A percentile compares a stretch with the other conserved stretches of the same genome.
Conservation (phyloP, 2,113 vertebrate genomes). For the Marmota flaviventris region DNA sequence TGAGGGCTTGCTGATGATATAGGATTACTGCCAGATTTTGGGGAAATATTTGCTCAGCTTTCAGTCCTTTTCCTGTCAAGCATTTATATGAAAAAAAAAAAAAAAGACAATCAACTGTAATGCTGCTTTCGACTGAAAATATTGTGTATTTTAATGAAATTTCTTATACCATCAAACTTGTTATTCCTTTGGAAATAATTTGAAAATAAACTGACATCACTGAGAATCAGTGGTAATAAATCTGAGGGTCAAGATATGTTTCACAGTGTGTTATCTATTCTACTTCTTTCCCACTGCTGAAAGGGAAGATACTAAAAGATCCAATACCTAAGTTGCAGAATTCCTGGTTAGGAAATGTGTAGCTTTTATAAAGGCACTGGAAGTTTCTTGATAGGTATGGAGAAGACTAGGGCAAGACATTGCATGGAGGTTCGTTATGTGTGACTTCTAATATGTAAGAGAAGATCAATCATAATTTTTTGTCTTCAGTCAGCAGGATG, state of each 20-base stretch:
- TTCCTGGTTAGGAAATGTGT: not conserved
- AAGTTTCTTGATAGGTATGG: not conserved
- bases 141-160: constrained; percentile 41
- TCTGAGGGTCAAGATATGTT: not conserved
- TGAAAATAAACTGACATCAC: constrained; percentile 48
- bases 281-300: not conserved
- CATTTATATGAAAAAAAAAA: constrained; percentile 45
- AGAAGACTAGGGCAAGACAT: not conserved
- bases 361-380: not conserved
- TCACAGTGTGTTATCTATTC: constrained; percentile 14
- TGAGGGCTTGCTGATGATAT: constrained; percentile 77
- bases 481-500: not conserved
- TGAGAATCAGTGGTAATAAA: not conserved
- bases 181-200: not conserved
- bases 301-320: not conserved
- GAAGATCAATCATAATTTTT: not conserved
- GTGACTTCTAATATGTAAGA: not conserved
- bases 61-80: constrained; percentile 56
- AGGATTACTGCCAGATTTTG: constrained; percentile 72
- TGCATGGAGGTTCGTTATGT: not conserved
- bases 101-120: constrained; percentile 17
- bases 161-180: constrained; percentile 32
- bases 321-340: not conserved
- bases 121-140: constrained; percentile 47
- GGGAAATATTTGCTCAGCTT: constrained; percentile 59